Base-by-base conservation (phyloP, 2,797 vertebrate species). In the Rhabdomys pumilio region DNA sequence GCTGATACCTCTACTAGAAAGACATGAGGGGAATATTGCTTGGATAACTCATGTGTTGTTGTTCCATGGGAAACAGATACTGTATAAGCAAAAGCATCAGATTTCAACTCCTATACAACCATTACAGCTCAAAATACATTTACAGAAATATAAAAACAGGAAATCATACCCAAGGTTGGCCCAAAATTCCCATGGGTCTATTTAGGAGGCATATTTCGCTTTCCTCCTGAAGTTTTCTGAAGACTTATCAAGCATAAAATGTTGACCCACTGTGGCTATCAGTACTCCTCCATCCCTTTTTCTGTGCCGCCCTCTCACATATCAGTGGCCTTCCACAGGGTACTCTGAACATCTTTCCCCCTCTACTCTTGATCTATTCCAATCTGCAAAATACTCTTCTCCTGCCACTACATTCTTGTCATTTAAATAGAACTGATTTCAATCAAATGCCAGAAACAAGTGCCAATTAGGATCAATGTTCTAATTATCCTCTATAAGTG, bases 191-290 rank as follows among this genome's bases (percentile, higher is more conserved):
- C 44, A 69, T 3, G n/a, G 34, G 83, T 38, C 57, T 80, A 53
- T 44, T 61, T 44, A 76, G 34, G 34, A 90, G 22, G 3, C 72
- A 81, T 47, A 44, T 89, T 53, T 77, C 34, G 24, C 59, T 88
- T 90, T 95, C 84, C 34, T 94, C 15, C 19, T 59, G 31, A 93
- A 55, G n/a, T 90, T 85, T 93, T 82, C 82, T 82, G 59, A 8
- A 88, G n/a, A 86, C 24, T 84, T 41, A 94, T 20, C 19, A 95
- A 81, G 34, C 44, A 47, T 76, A 41, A 65, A 81, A 79, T 50
- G 67, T 69, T 85, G 80, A 55, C 83, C 38, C 8, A 61, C 6
- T 83, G 67, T 84, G 41, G 41, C 55, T 81, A 13, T 57, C 34
- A 53, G 20, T 26, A 24, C 53, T 26, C 26, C 29, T 34, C 47